These are phyloP conservation scores for Gastracanthus pulcherrimus DNA, from an alignment of 2,888 invertebrate genomes.

Conservation along the genomic window DNA sequence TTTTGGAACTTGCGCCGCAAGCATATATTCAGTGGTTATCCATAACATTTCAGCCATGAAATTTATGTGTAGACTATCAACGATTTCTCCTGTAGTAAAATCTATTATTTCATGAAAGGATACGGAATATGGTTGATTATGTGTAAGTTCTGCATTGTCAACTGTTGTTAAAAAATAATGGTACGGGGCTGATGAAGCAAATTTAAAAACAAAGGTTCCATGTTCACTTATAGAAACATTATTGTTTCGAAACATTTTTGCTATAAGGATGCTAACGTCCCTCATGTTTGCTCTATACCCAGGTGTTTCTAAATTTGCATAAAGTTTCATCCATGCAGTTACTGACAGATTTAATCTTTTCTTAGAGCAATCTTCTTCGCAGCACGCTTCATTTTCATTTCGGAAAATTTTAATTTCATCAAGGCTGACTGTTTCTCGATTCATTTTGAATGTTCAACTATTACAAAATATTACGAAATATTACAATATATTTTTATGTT, in stretches of 20 bases:
- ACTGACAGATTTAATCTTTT: slow-evolving; percentile 31
- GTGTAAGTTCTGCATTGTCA: slow-evolving; percentile 82
- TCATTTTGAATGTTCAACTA: slow-evolving; percentile 4
- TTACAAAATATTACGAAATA: neutral
- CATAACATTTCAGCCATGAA: slow-evolving; percentile 95
- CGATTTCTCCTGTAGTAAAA: slow-evolving; percentile 85
- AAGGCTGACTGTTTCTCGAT: neutral
- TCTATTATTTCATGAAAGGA: slow-evolving; percentile 89
- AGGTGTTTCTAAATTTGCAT: slow-evolving; percentile 15
- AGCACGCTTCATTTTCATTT: neutral
- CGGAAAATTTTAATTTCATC: slow-evolving; percentile 13
- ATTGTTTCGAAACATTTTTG: slow-evolving; percentile 71
- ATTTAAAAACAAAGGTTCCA: slow-evolving; percentile 83
- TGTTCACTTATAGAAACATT: slow-evolving; percentile 80
- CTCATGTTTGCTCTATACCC: slow-evolving; percentile 61
- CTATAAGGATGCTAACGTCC: slow-evolving; percentile 60
- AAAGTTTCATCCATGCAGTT: slow-evolving; percentile 47
- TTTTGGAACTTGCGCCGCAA: slow-evolving; percentile 84
- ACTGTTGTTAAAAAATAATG: slow-evolving; percentile 88
- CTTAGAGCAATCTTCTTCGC: slow-evolving; percentile 37
- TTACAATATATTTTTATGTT: too few species aligned
- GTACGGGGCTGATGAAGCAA: slow-evolving; percentile 84
- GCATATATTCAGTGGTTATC: slow-evolving; percentile 91
- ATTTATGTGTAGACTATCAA: slow-evolving; percentile 89
- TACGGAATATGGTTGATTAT: slow-evolving; percentile 82